These are phyloP conservation scores for Drosophila prostipennis DNA, from an alignment of 2,888 invertebrate species.

Conservation along the genomic window DNA sequence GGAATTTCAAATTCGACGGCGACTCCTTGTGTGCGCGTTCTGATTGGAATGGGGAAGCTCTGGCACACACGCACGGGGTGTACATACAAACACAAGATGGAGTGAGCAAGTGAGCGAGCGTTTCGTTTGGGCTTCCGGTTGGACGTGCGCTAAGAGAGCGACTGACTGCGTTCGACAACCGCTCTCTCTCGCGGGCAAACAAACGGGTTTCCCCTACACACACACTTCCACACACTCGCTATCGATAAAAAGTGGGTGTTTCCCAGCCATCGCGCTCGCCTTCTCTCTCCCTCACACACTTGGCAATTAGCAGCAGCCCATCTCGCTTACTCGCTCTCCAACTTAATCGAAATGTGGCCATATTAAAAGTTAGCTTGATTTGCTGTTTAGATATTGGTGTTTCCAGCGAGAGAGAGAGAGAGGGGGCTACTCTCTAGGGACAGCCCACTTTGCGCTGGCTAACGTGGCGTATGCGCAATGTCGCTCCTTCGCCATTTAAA, in stretches of 20 bases:
- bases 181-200: slow-evolving; percentile 67
- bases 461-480: slow-evolving; percentile 69
- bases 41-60: slow-evolving; percentile 68
- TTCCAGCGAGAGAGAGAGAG: slow-evolving; percentile 30
- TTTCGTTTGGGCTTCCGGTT: slow-evolving; percentile 73
- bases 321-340: slow-evolving; percentile 39
- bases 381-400: slow-evolving; percentile 71
- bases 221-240: slow-evolving; percentile 26
- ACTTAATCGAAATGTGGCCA: slow-evolving; percentile 72
- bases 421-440: slow-evolving; percentile 64
- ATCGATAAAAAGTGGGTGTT: slow-evolving; percentile 71
- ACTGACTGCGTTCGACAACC: slow-evolving; percentile 53
- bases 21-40: slow-evolving; percentile 44
- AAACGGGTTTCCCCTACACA: slow-evolving; percentile 62
- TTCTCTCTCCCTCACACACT: slow-evolving; percentile 13
- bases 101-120: slow-evolving; percentile 45
- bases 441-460: slow-evolving; percentile 75
- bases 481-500: slow-evolving; percentile 42
- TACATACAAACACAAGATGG: slow-evolving; percentile 20
- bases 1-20: slow-evolving; percentile 30
- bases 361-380: slow-evolving; percentile 78
- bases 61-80: slow-evolving; percentile 15
- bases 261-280: slow-evolving; percentile 49
- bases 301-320: neutral
- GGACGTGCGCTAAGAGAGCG: slow-evolving; percentile 69